Percentiles rank a stretch among this genome's conserved stretches.
Evolutionary conservation across 2,888 invertebrate species (phyloP).

Genomic region (Drosophila subsilvestris): DNA sequence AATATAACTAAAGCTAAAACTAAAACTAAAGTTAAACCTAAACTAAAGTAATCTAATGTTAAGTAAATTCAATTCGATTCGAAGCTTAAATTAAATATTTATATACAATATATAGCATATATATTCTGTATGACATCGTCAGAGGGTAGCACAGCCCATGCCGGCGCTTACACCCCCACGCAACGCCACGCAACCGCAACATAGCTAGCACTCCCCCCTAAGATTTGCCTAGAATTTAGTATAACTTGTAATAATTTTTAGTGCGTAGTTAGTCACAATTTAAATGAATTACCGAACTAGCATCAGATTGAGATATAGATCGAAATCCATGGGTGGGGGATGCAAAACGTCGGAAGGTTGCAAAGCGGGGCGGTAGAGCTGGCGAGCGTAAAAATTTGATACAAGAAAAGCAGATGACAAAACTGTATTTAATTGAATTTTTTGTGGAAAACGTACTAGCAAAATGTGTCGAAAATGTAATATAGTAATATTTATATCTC

Average conservation of each 20-base stretch:
- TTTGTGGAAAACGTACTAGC: constrained; percentile 19
- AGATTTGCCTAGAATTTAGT: background rate
- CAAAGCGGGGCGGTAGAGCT: background rate
- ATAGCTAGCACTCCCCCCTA: background rate
- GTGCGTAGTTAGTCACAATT: constrained; percentile 79
- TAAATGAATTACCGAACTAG: constrained; percentile 63
- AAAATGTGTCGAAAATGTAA: constrained; percentile 36
- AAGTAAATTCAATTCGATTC: constrained; percentile 41
- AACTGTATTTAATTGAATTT: constrained; percentile 29
- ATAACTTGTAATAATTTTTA: constrained; percentile 43
- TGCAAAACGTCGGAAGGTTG: background rate
- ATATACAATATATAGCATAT: constrained; percentile 27
- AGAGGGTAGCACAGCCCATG: too few species aligned
- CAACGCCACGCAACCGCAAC: background rate
- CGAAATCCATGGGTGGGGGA: background rate
- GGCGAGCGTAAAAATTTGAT: constrained; percentile 5
- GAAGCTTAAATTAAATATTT: constrained; percentile 38
- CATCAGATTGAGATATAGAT: background rate
- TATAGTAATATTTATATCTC: constrained; percentile 5
- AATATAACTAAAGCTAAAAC: constrained; percentile 33
- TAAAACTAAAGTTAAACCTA: constrained; percentile 35
- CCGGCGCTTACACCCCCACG: background rate
- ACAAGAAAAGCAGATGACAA: constrained; percentile 10
- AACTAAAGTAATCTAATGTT: constrained; percentile 51
- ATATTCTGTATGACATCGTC: background rate